phyloP scores from a whole-genome alignment of 2,888 invertebrate genomes.

The Allygus modestus region DNA sequence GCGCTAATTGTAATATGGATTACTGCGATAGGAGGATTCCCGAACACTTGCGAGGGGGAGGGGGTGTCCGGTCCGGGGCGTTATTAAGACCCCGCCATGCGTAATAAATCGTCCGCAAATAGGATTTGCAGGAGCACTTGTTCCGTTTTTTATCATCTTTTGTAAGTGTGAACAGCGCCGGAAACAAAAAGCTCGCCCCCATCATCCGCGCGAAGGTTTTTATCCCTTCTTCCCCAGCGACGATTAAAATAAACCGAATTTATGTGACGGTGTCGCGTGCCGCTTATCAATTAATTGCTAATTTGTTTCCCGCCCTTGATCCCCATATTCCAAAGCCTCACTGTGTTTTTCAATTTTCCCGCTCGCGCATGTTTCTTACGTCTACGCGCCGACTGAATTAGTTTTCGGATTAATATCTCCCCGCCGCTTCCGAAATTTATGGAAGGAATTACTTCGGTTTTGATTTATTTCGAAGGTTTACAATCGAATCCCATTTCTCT shows the following conservation, averaged over 20 bases:
- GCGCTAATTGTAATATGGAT: conserved; percentile 56
- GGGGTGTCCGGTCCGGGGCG: background rate
- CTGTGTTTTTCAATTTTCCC: conserved; percentile 34
- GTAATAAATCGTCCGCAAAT: conserved; percentile 64
- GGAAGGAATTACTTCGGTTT: conserved; percentile 38
- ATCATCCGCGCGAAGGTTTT: conserved; percentile 50
- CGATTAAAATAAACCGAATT: conserved; percentile 64
- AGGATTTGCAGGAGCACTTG: conserved; percentile 62
- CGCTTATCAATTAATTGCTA: conserved; percentile 68
- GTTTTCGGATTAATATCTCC: conserved; percentile 45
- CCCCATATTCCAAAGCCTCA: conserved; percentile 39
- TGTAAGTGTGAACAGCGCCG: conserved; percentile 52
- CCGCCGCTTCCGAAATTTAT: conserved; percentile 37
- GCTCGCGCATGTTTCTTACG: conserved; percentile 44
- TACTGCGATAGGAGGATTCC: conserved; percentile 40
- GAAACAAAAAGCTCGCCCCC: conserved; percentile 34
- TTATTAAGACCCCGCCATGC: conserved; percentile 59
- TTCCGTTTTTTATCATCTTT: conserved; percentile 60
- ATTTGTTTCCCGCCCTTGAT: conserved; percentile 66
- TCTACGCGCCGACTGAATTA: conserved; percentile 9
- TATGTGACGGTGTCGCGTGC: conserved; percentile 56
- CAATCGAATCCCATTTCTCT: conserved; percentile 13
- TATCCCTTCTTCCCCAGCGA: conserved; percentile 56
- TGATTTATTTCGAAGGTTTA: conserved; percentile 48
- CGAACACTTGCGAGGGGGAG: conserved; percentile 17